These are phyloP conservation scores for Cyprinodon diabolis DNA, from an alignment of 2,797 vertebrate species.

Conservation along the genomic window DNA sequence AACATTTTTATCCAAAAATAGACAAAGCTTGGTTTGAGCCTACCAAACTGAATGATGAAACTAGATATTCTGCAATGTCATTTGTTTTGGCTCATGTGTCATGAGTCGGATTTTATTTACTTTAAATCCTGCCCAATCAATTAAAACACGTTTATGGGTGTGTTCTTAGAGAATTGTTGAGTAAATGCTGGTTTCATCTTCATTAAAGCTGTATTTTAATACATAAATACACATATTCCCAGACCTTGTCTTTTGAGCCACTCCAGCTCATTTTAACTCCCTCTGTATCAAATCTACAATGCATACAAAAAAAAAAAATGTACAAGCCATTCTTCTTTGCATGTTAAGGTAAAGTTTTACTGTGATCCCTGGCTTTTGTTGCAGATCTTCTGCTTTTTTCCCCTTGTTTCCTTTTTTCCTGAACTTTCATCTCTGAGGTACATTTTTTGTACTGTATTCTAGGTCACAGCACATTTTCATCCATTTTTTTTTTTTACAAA, in stretches of 20 bases:
- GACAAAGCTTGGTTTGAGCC: neutral
- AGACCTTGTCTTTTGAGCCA: neutral
- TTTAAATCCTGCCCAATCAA: neutral
- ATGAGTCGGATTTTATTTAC: neutral
- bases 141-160: neutral
- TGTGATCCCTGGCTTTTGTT: neutral
- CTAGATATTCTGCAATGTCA: neutral
- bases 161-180: neutral
- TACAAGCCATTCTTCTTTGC: neutral
- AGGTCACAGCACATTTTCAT: too few relatives aligned
- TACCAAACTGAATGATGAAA: neutral
- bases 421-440: neutral
- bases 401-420: neutral
- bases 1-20: conserved; percentile 7
- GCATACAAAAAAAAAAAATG: neutral
- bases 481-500: neutral
- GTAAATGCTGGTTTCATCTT: neutral
- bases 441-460: neutral
- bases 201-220: neutral
- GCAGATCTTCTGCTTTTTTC: too few relatives aligned
- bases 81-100: neutral
- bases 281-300: neutral
- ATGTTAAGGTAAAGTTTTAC: neutral
- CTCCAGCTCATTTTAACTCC: neutral
- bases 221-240: neutral